Percentiles rank a stretch among this genome's conserved stretches.
These are phyloP conservation scores for Corythaixoides concolor DNA, from an alignment of 2,113 vertebrate species.

Conservation along the genomic window DNA sequence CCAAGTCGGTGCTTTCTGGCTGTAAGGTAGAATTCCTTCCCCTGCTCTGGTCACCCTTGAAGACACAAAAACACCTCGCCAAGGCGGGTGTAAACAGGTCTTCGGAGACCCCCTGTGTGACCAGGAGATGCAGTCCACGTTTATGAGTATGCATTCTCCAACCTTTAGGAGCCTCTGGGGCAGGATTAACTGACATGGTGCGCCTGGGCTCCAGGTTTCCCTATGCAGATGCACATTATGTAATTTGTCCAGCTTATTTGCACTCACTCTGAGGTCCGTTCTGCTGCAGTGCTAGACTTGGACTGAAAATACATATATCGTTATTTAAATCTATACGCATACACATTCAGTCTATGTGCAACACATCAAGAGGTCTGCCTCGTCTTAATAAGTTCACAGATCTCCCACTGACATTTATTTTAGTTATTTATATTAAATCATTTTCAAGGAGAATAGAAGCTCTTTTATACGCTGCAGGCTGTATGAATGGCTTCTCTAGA, in stretches of 20 bases:
- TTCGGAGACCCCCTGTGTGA: neutral
- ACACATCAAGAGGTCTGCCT: constrained; percentile 18
- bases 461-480: constrained; percentile 31
- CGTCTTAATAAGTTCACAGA: constrained; percentile 54
- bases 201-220: neutral
- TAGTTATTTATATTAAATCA: constrained; percentile 60
- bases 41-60: neutral
- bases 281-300: neutral
- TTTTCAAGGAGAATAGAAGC: constrained; percentile 61
- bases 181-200: neutral
- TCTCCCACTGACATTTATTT: constrained; percentile 62
- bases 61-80: neutral
- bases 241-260: neutral
- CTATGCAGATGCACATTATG: neutral
- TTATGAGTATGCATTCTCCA: neutral
- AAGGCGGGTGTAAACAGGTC: neutral
- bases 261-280: neutral
- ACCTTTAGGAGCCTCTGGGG: constrained; percentile 16
- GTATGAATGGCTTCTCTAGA: constrained; percentile 43
- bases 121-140: neutral
- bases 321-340: neutral
- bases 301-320: neutral
- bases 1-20: neutral
- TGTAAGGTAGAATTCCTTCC: neutral
- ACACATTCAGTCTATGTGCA: neutral